Conservation (phyloP, 2,888 invertebrate genomes). For the Metopia argyrocephala region DNA sequence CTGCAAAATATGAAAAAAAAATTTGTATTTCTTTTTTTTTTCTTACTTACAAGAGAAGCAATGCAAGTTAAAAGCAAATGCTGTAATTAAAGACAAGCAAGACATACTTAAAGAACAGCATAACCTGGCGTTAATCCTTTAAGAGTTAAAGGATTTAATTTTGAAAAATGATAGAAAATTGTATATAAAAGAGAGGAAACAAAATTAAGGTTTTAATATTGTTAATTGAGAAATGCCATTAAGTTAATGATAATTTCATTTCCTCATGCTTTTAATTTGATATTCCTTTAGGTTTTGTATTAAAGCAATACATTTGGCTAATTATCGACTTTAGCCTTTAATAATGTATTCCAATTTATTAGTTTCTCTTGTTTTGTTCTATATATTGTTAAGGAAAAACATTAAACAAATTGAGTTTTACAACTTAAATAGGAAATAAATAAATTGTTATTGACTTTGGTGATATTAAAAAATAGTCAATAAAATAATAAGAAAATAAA, state of each 20-base stretch:
- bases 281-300: neutral
- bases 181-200: no score
- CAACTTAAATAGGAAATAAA: neutral
- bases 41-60: no score
- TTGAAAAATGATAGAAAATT: slow-evolving; percentile 12
- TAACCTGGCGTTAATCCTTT: slow-evolving; percentile 42
- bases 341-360: no score
- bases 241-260: slow-evolving; percentile 49
- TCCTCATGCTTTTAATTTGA: neutral
- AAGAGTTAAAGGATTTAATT: slow-evolving; percentile 52
- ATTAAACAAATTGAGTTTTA: neutral
- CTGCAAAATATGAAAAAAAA: slow-evolving; percentile 21
- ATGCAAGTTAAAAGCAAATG: slow-evolving; percentile 27
- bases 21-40: no score
- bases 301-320: slow-evolving; percentile 3
- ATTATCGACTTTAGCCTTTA: neutral
- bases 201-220: slow-evolving; percentile 23
- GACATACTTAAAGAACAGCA: slow-evolving; percentile 29
- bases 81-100: slow-evolving; percentile 47
- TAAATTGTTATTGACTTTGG: slow-evolving; percentile 6
- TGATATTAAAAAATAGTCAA: slow-evolving; percentile 24
- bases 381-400: no score
- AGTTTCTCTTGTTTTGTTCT: neutral
- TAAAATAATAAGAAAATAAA: slow-evolving; percentile 18
- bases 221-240: slow-evolving; percentile 52